Evolutionary conservation across 2,797 vertebrate species (phyloP).

Genomic region (Characodon lateralis): DNA sequence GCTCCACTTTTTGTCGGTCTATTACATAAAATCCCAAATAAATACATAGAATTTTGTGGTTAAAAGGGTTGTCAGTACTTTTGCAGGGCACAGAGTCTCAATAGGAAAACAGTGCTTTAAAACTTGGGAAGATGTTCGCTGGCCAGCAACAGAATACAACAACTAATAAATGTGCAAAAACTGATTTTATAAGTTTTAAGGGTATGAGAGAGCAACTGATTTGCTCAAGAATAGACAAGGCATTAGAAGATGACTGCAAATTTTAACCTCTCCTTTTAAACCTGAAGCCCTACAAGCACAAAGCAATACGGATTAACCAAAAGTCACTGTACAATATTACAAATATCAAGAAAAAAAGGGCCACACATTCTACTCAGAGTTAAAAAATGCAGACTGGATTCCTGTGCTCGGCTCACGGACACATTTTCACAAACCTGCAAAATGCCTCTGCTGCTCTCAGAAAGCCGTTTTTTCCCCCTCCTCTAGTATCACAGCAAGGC

Average conservation of each 20-base stretch:
- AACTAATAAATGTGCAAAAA: not conserved
- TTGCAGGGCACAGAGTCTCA: not conserved
- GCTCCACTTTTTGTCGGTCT: not conserved
- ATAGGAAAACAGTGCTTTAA: not conserved
- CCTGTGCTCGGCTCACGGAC: constrained; percentile 45
- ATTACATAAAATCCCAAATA: too few species aligned
- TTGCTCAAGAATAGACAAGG: not conserved
- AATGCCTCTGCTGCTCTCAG: constrained; percentile 53
- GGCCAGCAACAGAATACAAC: not conserved
- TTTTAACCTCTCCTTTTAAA: constrained; percentile 19
- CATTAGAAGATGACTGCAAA: not conserved
- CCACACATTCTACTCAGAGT: constrained; percentile 41
- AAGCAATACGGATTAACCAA: not conserved
- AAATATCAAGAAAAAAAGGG: constrained; percentile 34
- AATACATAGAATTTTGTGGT: not conserved
- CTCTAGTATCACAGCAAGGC: constrained; percentile 54
- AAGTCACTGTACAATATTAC: not conserved
- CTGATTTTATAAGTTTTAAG: not conserved
- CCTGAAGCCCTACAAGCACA: not conserved
- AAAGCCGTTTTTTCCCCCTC: constrained; percentile 26
- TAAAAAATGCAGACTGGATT: constrained; percentile 53
- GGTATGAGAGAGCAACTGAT: not conserved
- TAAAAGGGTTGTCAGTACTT: not conserved
- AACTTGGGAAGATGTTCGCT: not conserved
- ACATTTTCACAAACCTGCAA: constrained; percentile 47